phyloP scores from a whole-genome alignment of 1,140 invertebrate genomes.

The Mamestra configurata region DNA sequence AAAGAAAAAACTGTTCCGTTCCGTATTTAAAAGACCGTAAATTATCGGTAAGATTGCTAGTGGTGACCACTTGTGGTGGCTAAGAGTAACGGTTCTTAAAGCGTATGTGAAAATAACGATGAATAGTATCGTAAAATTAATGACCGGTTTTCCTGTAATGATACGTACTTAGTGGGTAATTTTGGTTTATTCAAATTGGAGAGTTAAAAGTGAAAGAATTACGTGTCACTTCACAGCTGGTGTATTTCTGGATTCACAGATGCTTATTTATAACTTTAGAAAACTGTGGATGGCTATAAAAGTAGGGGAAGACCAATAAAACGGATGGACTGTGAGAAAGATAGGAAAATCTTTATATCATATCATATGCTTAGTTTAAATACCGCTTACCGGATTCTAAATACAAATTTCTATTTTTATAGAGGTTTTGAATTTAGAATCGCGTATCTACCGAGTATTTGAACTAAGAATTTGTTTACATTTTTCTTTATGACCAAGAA shows the following conservation, averaged over 20 bases:
- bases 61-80: conserved; percentile 59
- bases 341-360: too few relatives aligned
- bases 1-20: conserved; percentile 70
- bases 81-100: conserved; percentile 42
- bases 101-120: not conserved
- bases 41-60: conserved; percentile 65
- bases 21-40: conserved; percentile 70
- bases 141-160: conserved; percentile 13
- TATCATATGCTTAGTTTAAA: too few relatives aligned
- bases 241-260: not conserved
- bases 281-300: not conserved
- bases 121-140: conserved; percentile 2
- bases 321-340: too few relatives aligned
- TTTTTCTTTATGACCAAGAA: too few relatives aligned
- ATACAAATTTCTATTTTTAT: too few relatives aligned
- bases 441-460: too few relatives aligned
- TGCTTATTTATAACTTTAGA: not conserved
- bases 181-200: not conserved
- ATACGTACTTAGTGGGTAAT: not conserved
- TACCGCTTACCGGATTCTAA: too few relatives aligned
- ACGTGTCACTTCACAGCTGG: not conserved
- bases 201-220: not conserved
- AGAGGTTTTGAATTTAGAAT: too few relatives aligned
- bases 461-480: too few relatives aligned
- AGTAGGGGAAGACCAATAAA: too few relatives aligned